Conservation (phyloP, 2,888 invertebrate species). For the Trisateles emortualis region DNA sequence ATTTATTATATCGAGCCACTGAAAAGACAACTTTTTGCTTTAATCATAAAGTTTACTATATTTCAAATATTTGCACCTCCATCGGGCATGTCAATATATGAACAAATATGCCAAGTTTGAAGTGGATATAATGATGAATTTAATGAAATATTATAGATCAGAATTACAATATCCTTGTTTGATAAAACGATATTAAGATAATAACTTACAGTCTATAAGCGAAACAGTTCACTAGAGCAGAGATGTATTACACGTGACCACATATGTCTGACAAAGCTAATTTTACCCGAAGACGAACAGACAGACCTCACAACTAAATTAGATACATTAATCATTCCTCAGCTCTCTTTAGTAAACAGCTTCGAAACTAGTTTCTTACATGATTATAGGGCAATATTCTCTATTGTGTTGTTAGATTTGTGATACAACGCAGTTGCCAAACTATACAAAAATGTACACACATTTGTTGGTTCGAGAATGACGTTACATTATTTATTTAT, state of each 20-base stretch:
- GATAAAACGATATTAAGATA: neutral
- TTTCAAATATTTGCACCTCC: too few relatives aligned
- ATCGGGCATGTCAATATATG: too few relatives aligned
- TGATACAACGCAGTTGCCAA: neutral
- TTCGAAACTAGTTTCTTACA: constrained; percentile 7
- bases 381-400: constrained; percentile 11
- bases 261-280: neutral
- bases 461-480: neutral
- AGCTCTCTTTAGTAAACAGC: constrained; percentile 1
- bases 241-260: neutral
- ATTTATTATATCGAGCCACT: constrained; percentile 6
- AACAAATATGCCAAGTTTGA: too few relatives aligned
- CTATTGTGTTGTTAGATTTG: neutral
- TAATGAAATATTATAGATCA: neutral
- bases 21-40: constrained; percentile 7
- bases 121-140: neutral
- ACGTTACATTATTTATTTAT: too few relatives aligned
- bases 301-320: constrained; percentile 3
- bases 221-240: neutral
- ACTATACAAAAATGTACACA: neutral
- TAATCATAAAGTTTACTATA: too few relatives aligned
- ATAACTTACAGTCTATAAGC: neutral
- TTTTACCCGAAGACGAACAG: constrained; percentile 1
- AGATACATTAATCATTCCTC: constrained; percentile 3
- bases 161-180: neutral